A percentile compares a stretch with the other conserved stretches of the same genome.
phyloP scores from a whole-genome alignment of 2,888 invertebrate species.

The Hirtodrosophila duncani region DNA sequence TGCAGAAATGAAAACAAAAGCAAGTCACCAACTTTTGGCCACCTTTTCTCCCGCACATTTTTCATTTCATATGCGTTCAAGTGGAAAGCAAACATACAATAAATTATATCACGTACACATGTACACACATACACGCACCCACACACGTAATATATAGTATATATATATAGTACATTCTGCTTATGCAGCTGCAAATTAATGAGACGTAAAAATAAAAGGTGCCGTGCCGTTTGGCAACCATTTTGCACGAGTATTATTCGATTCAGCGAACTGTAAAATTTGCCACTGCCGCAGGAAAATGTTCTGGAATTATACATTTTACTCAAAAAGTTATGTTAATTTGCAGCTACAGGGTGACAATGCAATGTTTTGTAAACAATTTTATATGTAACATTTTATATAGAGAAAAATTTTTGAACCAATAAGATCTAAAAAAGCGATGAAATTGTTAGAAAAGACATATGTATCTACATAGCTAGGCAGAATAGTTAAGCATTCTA shows the following conservation, averaged over 20 bases:
- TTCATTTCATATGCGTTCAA: slow-evolving; percentile 45
- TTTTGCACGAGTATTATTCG: slow-evolving; percentile 52
- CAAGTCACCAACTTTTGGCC: slow-evolving; percentile 5
- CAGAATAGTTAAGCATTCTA: too few relatives aligned
- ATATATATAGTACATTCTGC: slow-evolving; percentile 5
- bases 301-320: slow-evolving; percentile 28
- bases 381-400: too few relatives aligned
- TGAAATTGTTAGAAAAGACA: too few relatives aligned
- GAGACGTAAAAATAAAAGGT: slow-evolving; percentile 60
- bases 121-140: slow-evolving; percentile 6
- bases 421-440: too few relatives aligned
- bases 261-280: slow-evolving; percentile 55
- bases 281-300: slow-evolving; percentile 28
- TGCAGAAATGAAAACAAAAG: slow-evolving; percentile 15
- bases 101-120: slow-evolving; percentile 59
- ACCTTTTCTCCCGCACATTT: slow-evolving; percentile 3
- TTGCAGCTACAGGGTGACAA: too few relatives aligned
- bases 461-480: too few relatives aligned
- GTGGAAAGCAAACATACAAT: slow-evolving; percentile 64
- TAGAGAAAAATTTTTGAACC: too few relatives aligned
- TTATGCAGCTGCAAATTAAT: slow-evolving; percentile 50
- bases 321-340: too few relatives aligned
- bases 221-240: slow-evolving; percentile 28
- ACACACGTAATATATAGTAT: slow-evolving; percentile 4
- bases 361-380: too few relatives aligned